Conservation (phyloP, 2,797 vertebrate genomes). For the Champsocephalus gunnari region DNA sequence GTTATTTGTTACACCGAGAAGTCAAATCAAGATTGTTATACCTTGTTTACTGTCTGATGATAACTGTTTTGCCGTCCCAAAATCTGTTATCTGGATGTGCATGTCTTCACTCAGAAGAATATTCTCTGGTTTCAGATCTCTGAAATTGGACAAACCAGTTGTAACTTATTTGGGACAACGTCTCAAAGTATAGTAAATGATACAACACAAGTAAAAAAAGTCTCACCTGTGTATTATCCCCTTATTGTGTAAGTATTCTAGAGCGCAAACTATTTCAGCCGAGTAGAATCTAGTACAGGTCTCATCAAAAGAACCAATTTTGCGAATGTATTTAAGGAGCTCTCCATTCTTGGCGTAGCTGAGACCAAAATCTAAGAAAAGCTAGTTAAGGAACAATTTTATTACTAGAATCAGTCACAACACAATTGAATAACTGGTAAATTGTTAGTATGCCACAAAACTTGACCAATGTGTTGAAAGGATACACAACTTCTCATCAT, state of each 20-base stretch:
- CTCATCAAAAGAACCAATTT: conserved; percentile 99
- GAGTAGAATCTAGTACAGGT: conserved; percentile 99
- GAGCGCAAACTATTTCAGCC: conserved; percentile 95
- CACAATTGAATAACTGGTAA: not conserved
- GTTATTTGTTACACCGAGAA: not conserved
- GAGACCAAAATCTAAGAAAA: conserved; percentile 94
- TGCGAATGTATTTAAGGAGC: conserved; percentile 98
- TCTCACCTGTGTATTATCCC: conserved; percentile 98
- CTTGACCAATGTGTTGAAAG: conserved; percentile 77
- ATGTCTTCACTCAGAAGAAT: conserved; percentile 98
- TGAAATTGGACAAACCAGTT: conserved; percentile 75
- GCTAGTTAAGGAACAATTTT: conserved; percentile 85
- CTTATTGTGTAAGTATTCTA: conserved; percentile 97
- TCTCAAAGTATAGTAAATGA: not conserved
- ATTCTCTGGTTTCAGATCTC: conserved; percentile 99
- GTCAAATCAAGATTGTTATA: conserved; percentile 47
- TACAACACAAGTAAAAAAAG: not conserved
- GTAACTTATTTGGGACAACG: not conserved
- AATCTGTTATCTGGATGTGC: conserved; percentile 99
- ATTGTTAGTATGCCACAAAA: not conserved
- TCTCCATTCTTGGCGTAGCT: conserved; percentile 99
- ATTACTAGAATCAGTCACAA: conserved; percentile 13
- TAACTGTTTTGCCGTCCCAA: conserved; percentile 97
- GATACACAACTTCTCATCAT: conserved; percentile 99
- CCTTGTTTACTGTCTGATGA: conserved; percentile 98